A percentile compares a stretch with the other conserved stretches of the same genome.
These are phyloP conservation scores for Shinisaurus crocodilurus DNA, from an alignment of 2,113 vertebrate genomes.

Conservation along the genomic window DNA sequence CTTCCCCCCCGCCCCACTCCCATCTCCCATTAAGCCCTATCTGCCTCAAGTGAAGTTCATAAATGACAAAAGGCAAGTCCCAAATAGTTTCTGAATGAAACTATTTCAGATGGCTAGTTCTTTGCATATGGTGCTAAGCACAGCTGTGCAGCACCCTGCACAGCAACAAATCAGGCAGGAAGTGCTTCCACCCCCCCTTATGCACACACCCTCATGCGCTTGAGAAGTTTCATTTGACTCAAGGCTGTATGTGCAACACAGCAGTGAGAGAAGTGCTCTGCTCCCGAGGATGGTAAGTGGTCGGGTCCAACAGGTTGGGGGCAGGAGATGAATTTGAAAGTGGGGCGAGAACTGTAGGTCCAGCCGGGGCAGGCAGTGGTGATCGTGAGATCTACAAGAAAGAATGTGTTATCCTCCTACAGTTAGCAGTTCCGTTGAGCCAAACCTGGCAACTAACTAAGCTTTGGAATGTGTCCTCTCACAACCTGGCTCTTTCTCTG, in stretches of 20 bases:
- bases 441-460: not conserved
- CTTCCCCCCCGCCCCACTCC: not conserved
- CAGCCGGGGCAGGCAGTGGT: not conserved
- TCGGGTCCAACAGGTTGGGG: not conserved
- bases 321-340: not conserved
- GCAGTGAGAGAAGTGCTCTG: not conserved
- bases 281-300: slow-evolving; percentile 22
- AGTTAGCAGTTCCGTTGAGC: not conserved
- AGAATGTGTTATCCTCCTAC: too few relatives aligned
- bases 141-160: not conserved
- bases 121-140: not conserved
- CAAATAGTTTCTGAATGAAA: not conserved
- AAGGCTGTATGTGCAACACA: not conserved
- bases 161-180: not conserved
- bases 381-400: not conserved
- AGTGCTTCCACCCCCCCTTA: not conserved
- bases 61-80: not conserved
- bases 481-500: not conserved
- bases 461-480: too few relatives aligned
- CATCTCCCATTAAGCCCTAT: not conserved
- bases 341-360: not conserved
- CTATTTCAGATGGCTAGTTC: not conserved
- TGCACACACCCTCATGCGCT: not conserved
- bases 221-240: slow-evolving; percentile 8
- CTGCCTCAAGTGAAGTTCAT: not conserved